Conservation (phyloP, 2,888 invertebrate genomes). For the Luperina nickerlii region DNA sequence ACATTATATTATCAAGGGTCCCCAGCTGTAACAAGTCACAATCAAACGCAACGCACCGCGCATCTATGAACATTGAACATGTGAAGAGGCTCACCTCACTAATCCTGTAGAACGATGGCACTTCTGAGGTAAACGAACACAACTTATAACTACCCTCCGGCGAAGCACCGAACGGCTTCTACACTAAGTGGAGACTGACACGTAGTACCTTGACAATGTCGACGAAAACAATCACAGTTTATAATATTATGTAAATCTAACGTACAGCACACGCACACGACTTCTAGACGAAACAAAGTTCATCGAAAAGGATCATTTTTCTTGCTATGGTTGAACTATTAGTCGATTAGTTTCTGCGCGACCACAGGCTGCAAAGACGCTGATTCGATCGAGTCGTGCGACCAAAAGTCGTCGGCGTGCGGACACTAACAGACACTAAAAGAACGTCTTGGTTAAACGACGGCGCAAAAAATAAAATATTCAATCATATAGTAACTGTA, state of each 20-base stretch:
- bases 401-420: slow-evolving; percentile 50
- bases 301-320: background rate
- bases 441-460: slow-evolving; percentile 65
- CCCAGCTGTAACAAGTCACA: slow-evolving; percentile 20
- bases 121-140: slow-evolving; percentile 86
- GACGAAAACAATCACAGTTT: slow-evolving; percentile 83
- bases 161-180: slow-evolving; percentile 65
- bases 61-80: slow-evolving; percentile 33
- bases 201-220: slow-evolving; percentile 83
- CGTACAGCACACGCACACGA: slow-evolving; percentile 41
- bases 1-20: slow-evolving; percentile 8
- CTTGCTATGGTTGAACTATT: background rate
- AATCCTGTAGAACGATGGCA: slow-evolving; percentile 79
- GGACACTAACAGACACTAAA: slow-evolving; percentile 61
- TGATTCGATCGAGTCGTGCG: slow-evolving; percentile 33
- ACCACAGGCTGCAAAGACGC: background rate
- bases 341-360: slow-evolving; percentile 6
- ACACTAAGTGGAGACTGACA: slow-evolving; percentile 70
- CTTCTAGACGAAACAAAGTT: slow-evolving; percentile 17
- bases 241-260: slow-evolving; percentile 67
- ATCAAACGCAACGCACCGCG: slow-evolving; percentile 33
- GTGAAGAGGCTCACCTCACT: slow-evolving; percentile 58
- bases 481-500: slow-evolving; percentile 82
- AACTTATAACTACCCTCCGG: slow-evolving; percentile 80
- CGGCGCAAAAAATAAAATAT: slow-evolving; percentile 77